A percentile compares a stretch with the other conserved stretches of the same genome.
phyloP scores from a whole-genome alignment of 2,888 invertebrate genomes.

The Melitaea athalia region DNA sequence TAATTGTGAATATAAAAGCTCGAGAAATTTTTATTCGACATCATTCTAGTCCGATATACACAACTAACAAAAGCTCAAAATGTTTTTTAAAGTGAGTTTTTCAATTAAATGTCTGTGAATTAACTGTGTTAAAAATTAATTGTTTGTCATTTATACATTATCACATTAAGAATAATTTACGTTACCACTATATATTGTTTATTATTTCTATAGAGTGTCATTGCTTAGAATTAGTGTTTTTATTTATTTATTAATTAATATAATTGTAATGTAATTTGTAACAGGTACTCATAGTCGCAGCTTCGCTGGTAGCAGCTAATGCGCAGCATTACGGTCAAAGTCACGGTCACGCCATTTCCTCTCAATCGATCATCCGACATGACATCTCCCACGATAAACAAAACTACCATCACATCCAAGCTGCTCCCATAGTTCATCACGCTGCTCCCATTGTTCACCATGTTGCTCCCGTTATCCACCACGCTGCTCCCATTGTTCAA shows the following conservation, averaged over 20 bases:
- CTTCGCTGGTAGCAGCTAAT: conserved; percentile 41
- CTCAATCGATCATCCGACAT: conserved; percentile 40
- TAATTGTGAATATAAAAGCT: background rate
- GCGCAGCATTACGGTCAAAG: conserved; percentile 49
- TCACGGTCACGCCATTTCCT: conserved; percentile 43
- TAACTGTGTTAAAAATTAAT: background rate
- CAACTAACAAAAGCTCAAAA: background rate
- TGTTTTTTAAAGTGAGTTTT: background rate
- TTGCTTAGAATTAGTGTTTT: background rate
- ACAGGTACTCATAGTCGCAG: conserved; percentile 29
- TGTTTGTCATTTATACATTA: background rate
- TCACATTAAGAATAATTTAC: background rate
- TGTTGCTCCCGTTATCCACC: conserved; percentile 18
- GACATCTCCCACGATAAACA: conserved; percentile 37
- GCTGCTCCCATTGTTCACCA: conserved; percentile 5
- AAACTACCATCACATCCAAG: conserved; percentile 33
- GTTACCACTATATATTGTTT: no score
- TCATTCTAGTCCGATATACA: background rate
- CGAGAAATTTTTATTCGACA: background rate
- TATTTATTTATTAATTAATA: background rate
- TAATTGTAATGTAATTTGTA: conserved; percentile 8
- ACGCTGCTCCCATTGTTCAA: conserved; percentile 12
- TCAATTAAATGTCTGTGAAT: background rate
- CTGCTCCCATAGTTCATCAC: background rate
- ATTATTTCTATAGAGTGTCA: no score